A percentile compares a stretch with the other conserved stretches of the same genome.
phyloP scores from a whole-genome alignment of 2,797 vertebrate species.

The Liasis olivaceus region DNA sequence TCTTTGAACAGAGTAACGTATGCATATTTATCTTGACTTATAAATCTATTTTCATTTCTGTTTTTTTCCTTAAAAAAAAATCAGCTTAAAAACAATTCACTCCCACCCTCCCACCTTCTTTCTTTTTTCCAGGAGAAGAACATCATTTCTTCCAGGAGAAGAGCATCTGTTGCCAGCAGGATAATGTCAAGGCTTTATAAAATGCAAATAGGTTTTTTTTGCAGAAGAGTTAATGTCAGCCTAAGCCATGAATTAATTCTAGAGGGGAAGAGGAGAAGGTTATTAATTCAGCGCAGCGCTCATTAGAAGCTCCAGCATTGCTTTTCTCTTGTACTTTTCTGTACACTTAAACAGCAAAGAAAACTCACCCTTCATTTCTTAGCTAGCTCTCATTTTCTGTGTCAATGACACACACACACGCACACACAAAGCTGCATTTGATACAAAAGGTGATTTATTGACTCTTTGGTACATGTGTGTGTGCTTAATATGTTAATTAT shows the following conservation, averaged over 20 bases:
- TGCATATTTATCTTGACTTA: constrained; percentile 26
- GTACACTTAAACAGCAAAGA: background rate
- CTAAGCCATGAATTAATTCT: constrained; percentile 47
- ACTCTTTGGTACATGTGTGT: background rate
- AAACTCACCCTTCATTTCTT: background rate
- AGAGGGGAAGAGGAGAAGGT: constrained; percentile 19
- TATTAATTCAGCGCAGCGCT: constrained; percentile 37
- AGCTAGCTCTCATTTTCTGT: background rate
- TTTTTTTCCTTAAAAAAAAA: background rate
- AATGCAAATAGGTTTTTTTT: constrained; percentile 52
- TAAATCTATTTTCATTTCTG: constrained; percentile 37
- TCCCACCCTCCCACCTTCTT: too few species aligned
- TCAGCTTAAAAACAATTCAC: constrained; percentile 34
- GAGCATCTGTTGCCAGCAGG: constrained; percentile 43
- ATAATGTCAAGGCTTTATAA: constrained; percentile 44
- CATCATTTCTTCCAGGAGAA: background rate
- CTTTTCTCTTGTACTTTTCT: background rate
- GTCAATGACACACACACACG: background rate
- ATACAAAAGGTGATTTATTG: background rate
- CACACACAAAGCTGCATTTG: too few species aligned
- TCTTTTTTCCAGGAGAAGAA: background rate
- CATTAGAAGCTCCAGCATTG: constrained; percentile 18
- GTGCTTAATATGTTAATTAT: background rate
- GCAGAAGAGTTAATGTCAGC: constrained; percentile 44
- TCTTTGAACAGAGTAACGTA: constrained; percentile 24